Conservation (phyloP, 2,888 invertebrate genomes). For the Pilophorus perplexus region DNA sequence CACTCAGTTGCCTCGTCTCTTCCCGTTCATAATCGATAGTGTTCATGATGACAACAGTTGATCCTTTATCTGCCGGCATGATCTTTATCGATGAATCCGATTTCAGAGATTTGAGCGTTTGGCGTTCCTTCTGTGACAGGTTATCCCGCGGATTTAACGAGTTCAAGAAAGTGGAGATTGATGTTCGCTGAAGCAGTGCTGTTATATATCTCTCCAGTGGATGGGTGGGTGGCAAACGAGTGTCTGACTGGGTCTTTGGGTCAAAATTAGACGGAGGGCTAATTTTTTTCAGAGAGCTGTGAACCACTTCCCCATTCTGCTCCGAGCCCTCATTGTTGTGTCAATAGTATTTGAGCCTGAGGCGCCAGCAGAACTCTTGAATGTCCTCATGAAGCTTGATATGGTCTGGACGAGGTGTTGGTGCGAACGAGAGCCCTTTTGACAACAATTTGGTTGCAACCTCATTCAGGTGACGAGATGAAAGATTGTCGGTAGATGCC, state of each 20-base stretch:
- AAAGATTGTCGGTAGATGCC: no score
- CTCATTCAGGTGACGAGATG: not conserved
- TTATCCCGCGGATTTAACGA: not conserved
- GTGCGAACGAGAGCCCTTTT: not conserved
- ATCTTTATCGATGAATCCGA: not conserved
- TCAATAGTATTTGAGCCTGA: not conserved
- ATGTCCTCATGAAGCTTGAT: not conserved
- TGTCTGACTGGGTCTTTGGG: not conserved
- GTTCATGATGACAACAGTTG: no score
- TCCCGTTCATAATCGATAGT: not conserved
- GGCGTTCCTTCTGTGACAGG: not conserved
- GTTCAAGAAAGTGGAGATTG: not conserved
- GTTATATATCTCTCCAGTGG: not conserved
- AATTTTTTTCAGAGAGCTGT: not conserved
- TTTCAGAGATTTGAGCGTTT: not conserved
- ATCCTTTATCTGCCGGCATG: slow-evolving; percentile 1
- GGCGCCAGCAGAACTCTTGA: no score
- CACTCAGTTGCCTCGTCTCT: no score
- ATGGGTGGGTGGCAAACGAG: not conserved
- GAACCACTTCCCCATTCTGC: not conserved
- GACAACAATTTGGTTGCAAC: not conserved
- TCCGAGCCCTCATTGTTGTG: not conserved
- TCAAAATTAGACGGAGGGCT: not conserved
- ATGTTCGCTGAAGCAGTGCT: not conserved
- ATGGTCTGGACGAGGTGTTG: not conserved